Base-by-base conservation (phyloP, 2,797 vertebrate species). In the Denticeps clupeoides region DNA sequence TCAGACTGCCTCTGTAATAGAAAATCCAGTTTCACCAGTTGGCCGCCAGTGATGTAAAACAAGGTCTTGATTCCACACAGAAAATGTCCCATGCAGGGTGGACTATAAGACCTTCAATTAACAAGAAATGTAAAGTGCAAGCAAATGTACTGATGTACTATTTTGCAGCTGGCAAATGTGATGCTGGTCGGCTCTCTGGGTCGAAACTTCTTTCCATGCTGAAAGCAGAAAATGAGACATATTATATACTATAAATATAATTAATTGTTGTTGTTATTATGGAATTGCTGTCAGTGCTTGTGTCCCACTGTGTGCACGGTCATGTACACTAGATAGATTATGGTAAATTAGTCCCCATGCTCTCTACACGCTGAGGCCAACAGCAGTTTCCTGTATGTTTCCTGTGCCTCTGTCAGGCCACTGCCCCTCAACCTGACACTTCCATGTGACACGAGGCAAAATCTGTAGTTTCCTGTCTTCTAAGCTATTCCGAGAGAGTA, bases 121-220 rank as follows among this genome's bases (percentile, higher is more conserved):
- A 60, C 62, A 68, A 50, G 50, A 65, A 52, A 51, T 51, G 63
- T 74, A 77, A 80, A 78, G 77, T 80, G 77, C 77, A 61, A 72
- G 75, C 62, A 2, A 63, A 56, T 21, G 18, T 69, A 35, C 54
- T 64, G 26, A 38, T n/a, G n/a, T n/a, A n/a, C n/a, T n/a, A n/a
- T n/a, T n/a, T n/a, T n/a, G 40, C 27, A 82, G 23, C 75, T 78
- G 0, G 65, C 70, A 1, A 82, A 81, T 4, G 53, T 63, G 47
- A 83, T 64, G 24, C 26, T 65, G 49, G 68, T 43, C 0, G 65
- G 49, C 13, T 75, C 52, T 26, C 54, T 46, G 6, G 70, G 55
- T 1, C 74, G 72, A 12, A 67, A 83, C 26, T 60, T 77, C 63
- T 73, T 78, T 2, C 70, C 73, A 54, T 55, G 71, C 65, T 72